A percentile compares a stretch with the other conserved stretches of the same genome.
phyloP scores from a whole-genome alignment of 2,113 vertebrate genomes.

The Percina caprodes region DNA sequence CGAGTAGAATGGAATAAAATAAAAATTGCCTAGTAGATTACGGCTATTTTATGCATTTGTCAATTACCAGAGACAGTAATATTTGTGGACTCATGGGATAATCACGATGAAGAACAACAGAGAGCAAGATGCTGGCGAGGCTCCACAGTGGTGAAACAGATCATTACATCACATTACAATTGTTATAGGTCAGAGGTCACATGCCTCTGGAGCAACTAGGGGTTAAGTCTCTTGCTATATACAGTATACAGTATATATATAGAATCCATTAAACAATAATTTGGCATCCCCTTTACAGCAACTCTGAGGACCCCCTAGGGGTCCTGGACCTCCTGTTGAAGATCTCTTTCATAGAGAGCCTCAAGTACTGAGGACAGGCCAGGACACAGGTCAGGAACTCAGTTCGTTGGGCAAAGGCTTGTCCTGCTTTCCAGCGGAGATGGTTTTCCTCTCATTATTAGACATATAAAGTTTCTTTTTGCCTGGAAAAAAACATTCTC shows the following conservation, averaged over 20 bases:
- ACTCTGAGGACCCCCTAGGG: no score
- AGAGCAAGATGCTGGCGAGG: background rate
- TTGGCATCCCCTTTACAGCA: no score
- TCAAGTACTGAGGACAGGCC: no score
- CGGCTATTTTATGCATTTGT: constrained; percentile 22
- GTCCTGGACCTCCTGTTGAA: no score
- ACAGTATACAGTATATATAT: no score
- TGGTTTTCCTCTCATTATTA: background rate
- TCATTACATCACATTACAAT: background rate
- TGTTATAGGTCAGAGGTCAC: no score
- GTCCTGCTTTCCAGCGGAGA: background rate
- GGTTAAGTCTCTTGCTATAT: no score
- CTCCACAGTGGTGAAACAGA: background rate
- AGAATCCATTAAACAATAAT: no score
- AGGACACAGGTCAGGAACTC: background rate
- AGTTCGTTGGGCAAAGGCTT: background rate
- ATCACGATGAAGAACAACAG: background rate
- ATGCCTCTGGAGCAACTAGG: no score
- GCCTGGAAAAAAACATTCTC: background rate
- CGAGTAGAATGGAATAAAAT: background rate
- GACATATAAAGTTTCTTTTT: background rate
- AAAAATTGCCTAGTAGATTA: background rate
- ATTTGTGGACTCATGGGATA: background rate
- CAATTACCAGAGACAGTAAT: background rate
- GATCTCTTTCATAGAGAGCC: no score